Conservation (phyloP, 2,888 invertebrate genomes). For the Oscheius onirici region DNA sequence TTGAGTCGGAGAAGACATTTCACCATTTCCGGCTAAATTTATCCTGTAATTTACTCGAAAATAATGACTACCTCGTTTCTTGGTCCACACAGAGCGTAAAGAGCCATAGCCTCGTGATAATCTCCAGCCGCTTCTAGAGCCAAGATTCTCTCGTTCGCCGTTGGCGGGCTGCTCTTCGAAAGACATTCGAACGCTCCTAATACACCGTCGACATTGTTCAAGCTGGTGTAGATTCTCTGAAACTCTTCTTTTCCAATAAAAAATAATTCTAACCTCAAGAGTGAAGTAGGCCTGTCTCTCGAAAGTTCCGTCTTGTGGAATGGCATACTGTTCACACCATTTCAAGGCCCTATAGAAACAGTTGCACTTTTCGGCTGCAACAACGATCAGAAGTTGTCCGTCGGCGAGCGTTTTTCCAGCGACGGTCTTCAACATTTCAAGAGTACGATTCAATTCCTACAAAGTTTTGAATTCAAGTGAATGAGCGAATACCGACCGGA, state of each 20-base stretch:
- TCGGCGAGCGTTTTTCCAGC: conserved; percentile 14
- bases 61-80: conserved; percentile 34
- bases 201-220: conserved; percentile 46
- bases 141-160: conserved; percentile 40
- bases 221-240: conserved; percentile 38
- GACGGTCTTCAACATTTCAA: conserved; percentile 20
- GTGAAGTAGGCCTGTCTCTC: conserved; percentile 31
- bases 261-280: conserved; percentile 30
- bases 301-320: background rate
- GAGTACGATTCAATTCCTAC: conserved; percentile 34
- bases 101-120: conserved; percentile 41
- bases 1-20: conserved; percentile 36
- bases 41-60: background rate
- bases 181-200: conserved; percentile 40
- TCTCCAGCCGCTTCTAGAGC: conserved; percentile 44
- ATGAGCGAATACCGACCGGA: background rate
- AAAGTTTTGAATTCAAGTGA: background rate
- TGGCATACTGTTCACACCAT: conserved; percentile 45
- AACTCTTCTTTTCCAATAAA: background rate
- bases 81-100: conserved; percentile 29
- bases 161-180: conserved; percentile 5
- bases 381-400: conserved; percentile 35
- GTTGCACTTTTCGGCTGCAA: conserved; percentile 40
- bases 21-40: conserved; percentile 27
- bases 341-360: conserved; percentile 41